phyloP scores from a whole-genome alignment of 1,140 invertebrate species.

The Drosophila quadrilineata region DNA sequence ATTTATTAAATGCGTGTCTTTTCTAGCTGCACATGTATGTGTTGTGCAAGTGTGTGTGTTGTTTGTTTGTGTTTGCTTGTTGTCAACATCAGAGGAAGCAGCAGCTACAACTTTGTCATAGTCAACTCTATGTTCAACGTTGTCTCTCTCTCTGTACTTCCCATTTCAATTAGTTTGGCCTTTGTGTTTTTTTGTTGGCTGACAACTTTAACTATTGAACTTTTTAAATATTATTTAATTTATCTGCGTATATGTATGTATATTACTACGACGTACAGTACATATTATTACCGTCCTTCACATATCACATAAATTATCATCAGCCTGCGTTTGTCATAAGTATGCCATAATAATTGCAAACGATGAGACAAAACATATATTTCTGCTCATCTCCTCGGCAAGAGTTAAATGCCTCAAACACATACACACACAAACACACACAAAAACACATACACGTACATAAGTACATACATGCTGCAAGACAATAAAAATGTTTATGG shows the following conservation, averaged over 20 bases:
- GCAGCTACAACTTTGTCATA: slow-evolving; percentile 48
- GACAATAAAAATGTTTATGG: slow-evolving; percentile 63
- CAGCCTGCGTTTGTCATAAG: slow-evolving; percentile 27
- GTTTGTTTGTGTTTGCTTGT: slow-evolving; percentile 27
- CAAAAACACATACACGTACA: slow-evolving; percentile 19
- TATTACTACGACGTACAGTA: too few species aligned
- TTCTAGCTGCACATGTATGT: neutral
- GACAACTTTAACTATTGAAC: slow-evolving; percentile 18
- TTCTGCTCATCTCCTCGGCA: neutral
- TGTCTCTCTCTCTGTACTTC: slow-evolving; percentile 42
- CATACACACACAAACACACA: neutral
- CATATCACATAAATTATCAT: too few species aligned
- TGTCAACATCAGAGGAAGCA: slow-evolving; percentile 11
- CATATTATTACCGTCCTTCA: too few species aligned
- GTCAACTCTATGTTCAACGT: slow-evolving; percentile 26
- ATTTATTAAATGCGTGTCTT: slow-evolving; percentile 75
- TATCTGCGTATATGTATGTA: neutral
- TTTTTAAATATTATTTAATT: neutral
- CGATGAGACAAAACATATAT: slow-evolving; percentile 32
- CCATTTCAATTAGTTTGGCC: slow-evolving; percentile 62
- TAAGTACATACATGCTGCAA: slow-evolving; percentile 11
- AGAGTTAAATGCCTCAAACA: slow-evolving; percentile 13
- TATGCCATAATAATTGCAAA: slow-evolving; percentile 70
- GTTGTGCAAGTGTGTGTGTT: too few species aligned
- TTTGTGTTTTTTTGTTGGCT: too few species aligned